These are phyloP conservation scores for Alcedo quadribrachys DNA, from an alignment of 2,797 vertebrate genomes.

Conservation along the genomic window DNA sequence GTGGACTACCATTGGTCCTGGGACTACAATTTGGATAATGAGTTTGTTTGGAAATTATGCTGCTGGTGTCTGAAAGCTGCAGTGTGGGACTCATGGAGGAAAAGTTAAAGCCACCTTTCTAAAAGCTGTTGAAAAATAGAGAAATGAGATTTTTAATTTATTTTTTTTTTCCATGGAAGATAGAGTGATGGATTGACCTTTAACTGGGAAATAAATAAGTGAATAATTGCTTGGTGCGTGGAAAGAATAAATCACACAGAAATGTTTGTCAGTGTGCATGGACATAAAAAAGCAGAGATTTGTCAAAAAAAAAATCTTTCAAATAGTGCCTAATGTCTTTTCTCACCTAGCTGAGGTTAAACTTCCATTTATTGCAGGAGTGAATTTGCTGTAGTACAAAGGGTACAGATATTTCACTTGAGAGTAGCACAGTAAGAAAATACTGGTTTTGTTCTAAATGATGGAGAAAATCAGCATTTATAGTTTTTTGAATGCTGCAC, in stretches of 20 bases:
- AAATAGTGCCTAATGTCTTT: background rate
- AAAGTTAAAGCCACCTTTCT: background rate
- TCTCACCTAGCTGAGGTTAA: background rate
- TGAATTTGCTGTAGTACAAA: background rate
- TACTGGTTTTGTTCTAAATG: background rate
- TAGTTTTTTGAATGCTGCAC: background rate
- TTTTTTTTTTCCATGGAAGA: background rate
- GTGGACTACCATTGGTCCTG: background rate
- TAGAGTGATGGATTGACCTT: slow-evolving; percentile 7
- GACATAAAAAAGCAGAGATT: background rate
- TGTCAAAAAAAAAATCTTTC: background rate
- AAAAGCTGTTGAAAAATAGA: background rate
- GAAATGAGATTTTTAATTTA: background rate
- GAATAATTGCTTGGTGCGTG: background rate
- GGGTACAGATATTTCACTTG: background rate
- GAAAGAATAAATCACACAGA: background rate
- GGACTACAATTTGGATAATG: background rate
- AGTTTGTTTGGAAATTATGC: background rate
- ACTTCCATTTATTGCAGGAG: background rate
- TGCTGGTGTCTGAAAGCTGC: background rate
- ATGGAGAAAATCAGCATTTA: background rate
- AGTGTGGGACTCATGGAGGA: background rate
- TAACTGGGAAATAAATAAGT: slow-evolving; percentile 32
- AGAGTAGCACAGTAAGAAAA: background rate
- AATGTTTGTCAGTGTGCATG: background rate